A percentile compares a stretch with the other conserved stretches of the same genome.
Conservation (phyloP, 2,113 vertebrate species). For the Oreamnos americanus region DNA sequence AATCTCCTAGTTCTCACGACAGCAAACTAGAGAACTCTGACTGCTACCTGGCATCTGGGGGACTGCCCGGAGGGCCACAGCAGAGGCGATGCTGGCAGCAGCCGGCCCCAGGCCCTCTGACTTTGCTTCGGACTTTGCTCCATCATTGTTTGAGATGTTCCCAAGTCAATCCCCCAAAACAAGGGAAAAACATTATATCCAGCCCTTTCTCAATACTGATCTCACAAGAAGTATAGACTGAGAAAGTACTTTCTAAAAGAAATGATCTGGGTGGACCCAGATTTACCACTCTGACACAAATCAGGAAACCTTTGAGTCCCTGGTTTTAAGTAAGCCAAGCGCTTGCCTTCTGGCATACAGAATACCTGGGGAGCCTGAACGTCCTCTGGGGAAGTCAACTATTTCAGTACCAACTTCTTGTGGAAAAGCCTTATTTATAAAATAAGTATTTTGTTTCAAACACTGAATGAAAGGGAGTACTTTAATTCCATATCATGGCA, state of each 20-base stretch:
- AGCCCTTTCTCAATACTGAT: not conserved
- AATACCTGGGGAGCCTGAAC: not conserved
- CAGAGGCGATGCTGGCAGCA: fast-evolving
- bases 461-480: not conserved
- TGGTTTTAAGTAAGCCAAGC: not conserved
- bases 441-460: not conserved
- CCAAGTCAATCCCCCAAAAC: not conserved
- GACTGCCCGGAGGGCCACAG: not conserved
- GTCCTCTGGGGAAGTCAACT: not conserved
- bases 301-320: not conserved
- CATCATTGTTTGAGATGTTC: not conserved
- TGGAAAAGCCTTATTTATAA: not conserved
- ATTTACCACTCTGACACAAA: not conserved
- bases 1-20: not conserved
- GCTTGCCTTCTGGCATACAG: not conserved
- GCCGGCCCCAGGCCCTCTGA: not conserved
- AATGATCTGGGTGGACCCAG: not conserved
- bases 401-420: not conserved
- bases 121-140: not conserved
- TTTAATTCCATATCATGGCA: not conserved
- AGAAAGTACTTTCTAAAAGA: not conserved
- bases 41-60: not conserved
- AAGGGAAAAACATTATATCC: not conserved
- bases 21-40: not conserved
- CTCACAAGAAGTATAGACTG: not conserved